Percentiles rank a stretch among this genome's conserved stretches.
Conservation (phyloP, 2,113 vertebrate genomes). For the Callithrix jacchus region DNA sequence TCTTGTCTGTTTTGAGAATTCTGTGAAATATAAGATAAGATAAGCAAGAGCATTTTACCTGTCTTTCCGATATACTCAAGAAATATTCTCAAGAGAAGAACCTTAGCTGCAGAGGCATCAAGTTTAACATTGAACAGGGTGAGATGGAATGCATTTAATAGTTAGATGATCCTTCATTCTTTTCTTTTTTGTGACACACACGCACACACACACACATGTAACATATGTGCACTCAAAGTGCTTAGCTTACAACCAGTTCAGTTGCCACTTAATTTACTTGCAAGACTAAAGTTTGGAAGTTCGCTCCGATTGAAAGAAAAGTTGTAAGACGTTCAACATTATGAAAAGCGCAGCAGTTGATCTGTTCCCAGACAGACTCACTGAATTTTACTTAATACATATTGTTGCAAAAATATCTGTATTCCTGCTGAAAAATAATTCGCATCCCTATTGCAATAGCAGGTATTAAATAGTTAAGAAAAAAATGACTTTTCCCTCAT, state of each 20-base stretch:
- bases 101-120: background rate
- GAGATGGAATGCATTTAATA: background rate
- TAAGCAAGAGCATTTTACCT: background rate
- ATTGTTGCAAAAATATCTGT: background rate
- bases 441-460: background rate
- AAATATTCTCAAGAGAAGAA: background rate
- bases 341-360: background rate
- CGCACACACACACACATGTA: no score
- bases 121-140: background rate
- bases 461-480: background rate
- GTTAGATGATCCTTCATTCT: background rate
- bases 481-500: background rate
- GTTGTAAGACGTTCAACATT: background rate
- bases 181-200: background rate
- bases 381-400: background rate
- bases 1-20: background rate
- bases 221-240: background rate
- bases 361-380: background rate
- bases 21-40: slow-evolving; percentile 17
- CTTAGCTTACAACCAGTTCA: background rate
- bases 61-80: background rate
- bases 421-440: background rate
- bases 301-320: background rate
- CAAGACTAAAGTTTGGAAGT: background rate
- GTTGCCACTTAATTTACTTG: background rate